Base-by-base conservation (phyloP, 2,113 vertebrate genomes). In the Epinephelus fuscoguttatus region DNA sequence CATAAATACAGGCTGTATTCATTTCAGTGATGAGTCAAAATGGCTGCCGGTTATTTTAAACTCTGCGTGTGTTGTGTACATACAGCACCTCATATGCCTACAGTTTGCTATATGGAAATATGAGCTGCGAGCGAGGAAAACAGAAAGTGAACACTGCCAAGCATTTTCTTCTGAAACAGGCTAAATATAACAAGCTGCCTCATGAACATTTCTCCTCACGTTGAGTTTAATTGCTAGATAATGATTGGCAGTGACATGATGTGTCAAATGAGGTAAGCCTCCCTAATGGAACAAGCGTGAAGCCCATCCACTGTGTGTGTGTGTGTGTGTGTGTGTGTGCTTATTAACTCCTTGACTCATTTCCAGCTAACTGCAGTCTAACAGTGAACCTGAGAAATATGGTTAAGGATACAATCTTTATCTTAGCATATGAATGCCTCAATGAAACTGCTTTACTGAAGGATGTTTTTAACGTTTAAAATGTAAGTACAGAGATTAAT, bases 221-320 rank as follows among this genome's bases (percentile, higher is more conserved):
- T 71, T 25, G 42, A 74, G 23, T 57, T 68, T 10, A 81, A 59
- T 37, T 67, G 10, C 45, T 4, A 6, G 30, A 19, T 49, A 72
- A 77, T 72, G 6, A 40, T 18, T 59, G 60, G 9, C 73, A 56
- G 53, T 67, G 9, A 19, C 53, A 59, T 13, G 50, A 19, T 40
- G 59, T 59, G 59, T 71, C n/a, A 37, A 17, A 70, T 70, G 4
- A 80, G 45, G 42, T 59, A 53, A 66, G 23, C 8, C 13, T 61
- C 40, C 47, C 3, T 67, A 63, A 47, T 63, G 11, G 56, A 74
- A 66, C 11, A 21, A 57, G 55, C 14, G 0, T 37, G 10, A 70
- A 63, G 25, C 40, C 25, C 3, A 4, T 50, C 13, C 21, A 19
- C 23, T 0, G 5, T 19, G 50, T 52, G 50, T 52, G 50, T 52